Conservation (phyloP, 2,797 vertebrate species). For the Pangasius larnaudii region DNA sequence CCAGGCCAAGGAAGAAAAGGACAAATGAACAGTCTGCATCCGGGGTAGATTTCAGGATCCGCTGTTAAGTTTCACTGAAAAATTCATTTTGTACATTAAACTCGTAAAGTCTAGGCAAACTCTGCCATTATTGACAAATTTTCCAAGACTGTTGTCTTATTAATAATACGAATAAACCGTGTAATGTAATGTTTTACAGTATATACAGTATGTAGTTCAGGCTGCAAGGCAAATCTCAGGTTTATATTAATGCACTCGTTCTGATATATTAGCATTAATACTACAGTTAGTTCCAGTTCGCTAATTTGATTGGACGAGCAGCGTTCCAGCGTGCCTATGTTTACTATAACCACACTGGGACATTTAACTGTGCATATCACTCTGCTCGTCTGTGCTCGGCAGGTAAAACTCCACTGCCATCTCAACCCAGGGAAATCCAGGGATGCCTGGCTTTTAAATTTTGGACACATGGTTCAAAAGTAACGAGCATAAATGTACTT, state of each 20-base stretch:
- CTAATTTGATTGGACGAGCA: neutral
- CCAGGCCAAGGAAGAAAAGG: neutral
- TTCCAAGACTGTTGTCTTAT: neutral
- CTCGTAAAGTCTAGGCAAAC: neutral
- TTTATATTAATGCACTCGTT: neutral
- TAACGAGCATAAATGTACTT: too few species aligned
- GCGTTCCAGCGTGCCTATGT: neutral
- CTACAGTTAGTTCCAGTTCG: too few species aligned
- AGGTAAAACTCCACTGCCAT: too few species aligned
- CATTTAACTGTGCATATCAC: neutral
- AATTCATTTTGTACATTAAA: neutral
- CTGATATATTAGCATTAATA: too few species aligned
- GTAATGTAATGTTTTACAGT: neutral
- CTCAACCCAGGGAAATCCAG: too few species aligned
- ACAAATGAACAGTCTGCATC: constrained; percentile 57
- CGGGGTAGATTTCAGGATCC: constrained; percentile 58
- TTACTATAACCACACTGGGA: neutral
- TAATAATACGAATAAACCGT: neutral
- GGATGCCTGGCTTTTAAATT: too few species aligned
- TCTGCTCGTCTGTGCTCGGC: neutral
- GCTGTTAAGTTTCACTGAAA: neutral
- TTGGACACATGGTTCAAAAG: too few species aligned
- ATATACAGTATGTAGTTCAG: neutral
- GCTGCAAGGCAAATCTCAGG: neutral
- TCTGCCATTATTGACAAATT: neutral